Conservation (phyloP, 2,113 vertebrate species). For the Lota lota region DNA sequence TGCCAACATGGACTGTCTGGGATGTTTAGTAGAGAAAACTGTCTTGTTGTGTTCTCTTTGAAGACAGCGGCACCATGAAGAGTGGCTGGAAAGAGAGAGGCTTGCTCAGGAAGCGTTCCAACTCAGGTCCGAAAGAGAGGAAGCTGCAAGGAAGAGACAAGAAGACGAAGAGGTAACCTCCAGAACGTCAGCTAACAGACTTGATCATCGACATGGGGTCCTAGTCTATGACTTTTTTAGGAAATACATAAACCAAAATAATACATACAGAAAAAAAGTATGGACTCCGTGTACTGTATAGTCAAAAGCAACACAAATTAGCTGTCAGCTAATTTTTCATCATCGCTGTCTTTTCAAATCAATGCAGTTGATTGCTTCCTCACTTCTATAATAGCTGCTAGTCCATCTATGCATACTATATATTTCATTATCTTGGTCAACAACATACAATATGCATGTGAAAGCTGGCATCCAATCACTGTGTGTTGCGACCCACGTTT, state of each 20-base stretch:
- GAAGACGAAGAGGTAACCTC: constrained; percentile 89
- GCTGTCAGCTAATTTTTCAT: no score
- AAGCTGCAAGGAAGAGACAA: constrained; percentile 78
- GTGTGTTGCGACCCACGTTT: not conserved
- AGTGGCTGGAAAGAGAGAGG: constrained; percentile 88
- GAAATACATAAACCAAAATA: not conserved
- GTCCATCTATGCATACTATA: no score
- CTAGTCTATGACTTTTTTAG: no score
- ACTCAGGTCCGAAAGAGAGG: constrained; percentile 82
- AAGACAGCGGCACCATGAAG: constrained; percentile 82
- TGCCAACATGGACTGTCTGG: not conserved
- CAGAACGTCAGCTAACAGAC: no score
- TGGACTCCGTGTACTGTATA: no score
- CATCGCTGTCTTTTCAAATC: no score
- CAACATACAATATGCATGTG: not conserved
- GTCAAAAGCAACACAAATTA: no score
- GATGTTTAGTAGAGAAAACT: no score
- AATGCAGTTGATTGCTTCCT: no score
- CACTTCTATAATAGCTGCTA: no score
- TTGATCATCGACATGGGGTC: no score
- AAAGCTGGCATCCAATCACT: not conserved
- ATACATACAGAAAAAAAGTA: not conserved
- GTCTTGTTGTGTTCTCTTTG: constrained; percentile 13
- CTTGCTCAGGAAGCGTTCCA: constrained; percentile 89
- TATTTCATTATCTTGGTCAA: no score